Evolutionary conservation across 2,113 vertebrate genomes (phyloP), one percentile per base, ranked within the genome.

Genomic region (Ginglymostoma cirratum): DNA sequence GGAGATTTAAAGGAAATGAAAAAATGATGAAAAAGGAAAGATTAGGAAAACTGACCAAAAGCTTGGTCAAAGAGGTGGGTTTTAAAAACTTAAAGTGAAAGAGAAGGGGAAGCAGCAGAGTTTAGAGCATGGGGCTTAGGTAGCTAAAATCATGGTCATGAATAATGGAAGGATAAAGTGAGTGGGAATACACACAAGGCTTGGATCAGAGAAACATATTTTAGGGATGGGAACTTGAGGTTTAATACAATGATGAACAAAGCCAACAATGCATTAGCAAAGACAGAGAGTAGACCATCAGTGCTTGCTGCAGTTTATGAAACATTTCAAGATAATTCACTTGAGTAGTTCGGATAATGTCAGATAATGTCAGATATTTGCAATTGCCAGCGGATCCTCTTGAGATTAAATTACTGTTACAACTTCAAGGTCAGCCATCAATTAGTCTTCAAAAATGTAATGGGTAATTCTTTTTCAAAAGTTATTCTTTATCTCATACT

Each of bases 281-380:
- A 55, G 34, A 15, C 15, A 19, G 3, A 61, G 12, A 61, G 38
- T 66, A 27, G 45, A 23, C 34, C 38, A 42, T 8, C 24, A 7
- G 10, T 87, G 24, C 45, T 87, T 23, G 90, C 15, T 67, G 17
- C 61, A 38, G 34, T 1, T 38, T 94, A n/a, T 7, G 38, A 90
- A 21, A 34, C 1, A 0, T 90, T 90, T 90, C 23, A 90, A 65
- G 87, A 17, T 61, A 90, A 61, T 90, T n/a, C 87, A 61, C 12
- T 90, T 30, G 23, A 45, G 17, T 38, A 67, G 6, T 69, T 70
- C 92, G 45, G 90, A 66, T 34, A 23, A 61, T 69, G 19, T 94
- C 61, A 94, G 90, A 66, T 34, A 23, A 61, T 69, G 19, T 94
- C 61, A 94, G 90, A 94, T 94, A 42, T 94, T 94, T 61, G 27